phyloP scores from a whole-genome alignment of 2,888 invertebrate genomes.

The Sphaerophoria taeniata region DNA sequence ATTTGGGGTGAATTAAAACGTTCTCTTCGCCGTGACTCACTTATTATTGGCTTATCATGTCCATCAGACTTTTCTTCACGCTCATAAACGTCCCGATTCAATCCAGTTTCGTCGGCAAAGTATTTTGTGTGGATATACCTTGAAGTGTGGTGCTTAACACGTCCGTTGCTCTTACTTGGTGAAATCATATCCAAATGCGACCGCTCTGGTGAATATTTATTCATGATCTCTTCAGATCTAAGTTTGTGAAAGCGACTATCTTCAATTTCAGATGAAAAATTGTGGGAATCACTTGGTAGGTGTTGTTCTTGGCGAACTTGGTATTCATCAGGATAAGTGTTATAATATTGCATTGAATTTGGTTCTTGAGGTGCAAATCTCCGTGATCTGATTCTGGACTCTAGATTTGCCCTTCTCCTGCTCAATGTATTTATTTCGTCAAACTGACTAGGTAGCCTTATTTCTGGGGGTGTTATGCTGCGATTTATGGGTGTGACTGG shows the following conservation, averaged over 20 bases:
- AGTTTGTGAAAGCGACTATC: slow-evolving; percentile 79
- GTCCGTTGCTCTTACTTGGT: slow-evolving; percentile 75
- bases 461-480: slow-evolving; percentile 84
- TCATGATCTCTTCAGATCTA: slow-evolving; percentile 78
- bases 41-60: slow-evolving; percentile 81
- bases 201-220: slow-evolving; percentile 80
- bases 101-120: slow-evolving; percentile 83
- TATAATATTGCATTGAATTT: slow-evolving; percentile 39
- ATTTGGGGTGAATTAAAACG: slow-evolving; percentile 79
- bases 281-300: slow-evolving; percentile 69
- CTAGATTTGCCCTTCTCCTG: slow-evolving; percentile 89
- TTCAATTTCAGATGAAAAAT: slow-evolving; percentile 78
- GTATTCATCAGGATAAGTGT: slow-evolving; percentile 83
- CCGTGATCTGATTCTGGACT: slow-evolving; percentile 89
- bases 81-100: slow-evolving; percentile 83
- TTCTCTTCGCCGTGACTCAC: slow-evolving; percentile 83
- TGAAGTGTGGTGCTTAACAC: slow-evolving; percentile 79
- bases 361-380: slow-evolving; percentile 80
- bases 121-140: slow-evolving; percentile 81
- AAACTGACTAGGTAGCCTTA: slow-evolving; percentile 77
- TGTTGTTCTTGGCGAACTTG: slow-evolving; percentile 81
- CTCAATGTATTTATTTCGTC: slow-evolving; percentile 86
- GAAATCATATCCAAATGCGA: slow-evolving; percentile 79
- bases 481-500: slow-evolving; percentile 86
- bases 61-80: slow-evolving; percentile 83